Conservation (phyloP, 1,140 invertebrate species). For the Polyergus mexicanus region DNA sequence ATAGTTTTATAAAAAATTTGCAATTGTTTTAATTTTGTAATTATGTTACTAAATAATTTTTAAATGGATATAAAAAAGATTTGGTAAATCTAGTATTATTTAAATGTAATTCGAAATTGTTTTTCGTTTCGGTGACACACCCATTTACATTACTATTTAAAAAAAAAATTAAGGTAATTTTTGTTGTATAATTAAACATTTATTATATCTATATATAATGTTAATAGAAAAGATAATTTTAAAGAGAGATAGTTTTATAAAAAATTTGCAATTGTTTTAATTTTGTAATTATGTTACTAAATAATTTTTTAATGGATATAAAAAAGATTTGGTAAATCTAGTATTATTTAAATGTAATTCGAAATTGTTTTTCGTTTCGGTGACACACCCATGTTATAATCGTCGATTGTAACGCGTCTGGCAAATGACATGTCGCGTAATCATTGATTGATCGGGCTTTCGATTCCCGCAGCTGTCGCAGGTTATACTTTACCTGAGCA, state of each 20-base stretch:
- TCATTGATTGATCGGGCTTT: constrained; percentile 48
- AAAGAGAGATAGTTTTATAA: not conserved
- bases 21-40: not conserved
- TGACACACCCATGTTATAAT: not conserved
- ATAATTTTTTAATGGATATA: not conserved
- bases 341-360: constrained; percentile 21
- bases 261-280: not conserved
- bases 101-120: too few relatives aligned
- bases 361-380: not conserved
- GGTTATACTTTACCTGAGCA: constrained; percentile 10
- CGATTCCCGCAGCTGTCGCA: constrained; percentile 5
- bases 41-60: not conserved
- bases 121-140: too few relatives aligned
- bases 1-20: not conserved
- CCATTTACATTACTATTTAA: too few relatives aligned
- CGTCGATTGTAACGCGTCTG: constrained; percentile 2
- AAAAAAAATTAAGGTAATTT: not conserved
- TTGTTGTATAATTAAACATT: not conserved
- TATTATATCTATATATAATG: not conserved
- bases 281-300: not conserved
- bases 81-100: too few relatives aligned
- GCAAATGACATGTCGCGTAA: constrained; percentile 24
- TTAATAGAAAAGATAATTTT: not conserved
- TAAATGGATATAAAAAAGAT: not conserved
- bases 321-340: not conserved